Conservation (phyloP, 2,113 vertebrate genomes). For the Zapornia atra region DNA sequence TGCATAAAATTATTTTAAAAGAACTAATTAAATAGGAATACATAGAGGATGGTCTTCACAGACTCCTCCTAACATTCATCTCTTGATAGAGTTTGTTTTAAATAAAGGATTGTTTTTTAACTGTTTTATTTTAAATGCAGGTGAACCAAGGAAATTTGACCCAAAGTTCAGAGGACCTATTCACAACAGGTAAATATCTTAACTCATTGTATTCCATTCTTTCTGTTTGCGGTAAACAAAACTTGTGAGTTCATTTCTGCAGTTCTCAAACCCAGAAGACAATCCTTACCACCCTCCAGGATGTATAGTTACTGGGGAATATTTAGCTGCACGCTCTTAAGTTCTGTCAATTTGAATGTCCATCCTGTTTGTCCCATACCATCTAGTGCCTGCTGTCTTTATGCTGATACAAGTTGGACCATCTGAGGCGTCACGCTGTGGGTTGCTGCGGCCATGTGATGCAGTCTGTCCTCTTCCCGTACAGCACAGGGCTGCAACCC, state of each 20-base stretch:
- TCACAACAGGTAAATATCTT: conserved; percentile 84
- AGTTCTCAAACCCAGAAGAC: background rate
- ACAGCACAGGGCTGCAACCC: background rate
- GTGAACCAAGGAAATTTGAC: conserved; percentile 89
- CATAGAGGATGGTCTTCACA: background rate
- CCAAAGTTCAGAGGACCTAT: conserved; percentile 91
- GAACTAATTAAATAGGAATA: background rate
- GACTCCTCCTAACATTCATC: background rate
- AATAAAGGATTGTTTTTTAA: conserved; percentile 38
- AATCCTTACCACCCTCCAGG: background rate
- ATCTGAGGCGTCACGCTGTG: background rate
- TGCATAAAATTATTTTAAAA: background rate
- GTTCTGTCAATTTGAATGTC: background rate
- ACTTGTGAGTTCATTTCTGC: background rate
- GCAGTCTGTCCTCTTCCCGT: background rate
- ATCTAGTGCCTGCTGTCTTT: background rate
- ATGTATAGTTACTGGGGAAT: background rate
- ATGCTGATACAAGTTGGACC: background rate
- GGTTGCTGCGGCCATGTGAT: background rate
- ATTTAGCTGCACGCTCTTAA: background rate
- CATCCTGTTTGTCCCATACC: background rate
- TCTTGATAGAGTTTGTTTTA: background rate
- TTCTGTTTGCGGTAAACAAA: background rate
- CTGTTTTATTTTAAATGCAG: conserved; percentile 81
- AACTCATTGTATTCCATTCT: background rate